Evolutionary conservation across 1,140 invertebrate genomes (phyloP), one percentile per base, ranked within the genome.

Genomic region (Atopsyche davidsoni): DNA sequence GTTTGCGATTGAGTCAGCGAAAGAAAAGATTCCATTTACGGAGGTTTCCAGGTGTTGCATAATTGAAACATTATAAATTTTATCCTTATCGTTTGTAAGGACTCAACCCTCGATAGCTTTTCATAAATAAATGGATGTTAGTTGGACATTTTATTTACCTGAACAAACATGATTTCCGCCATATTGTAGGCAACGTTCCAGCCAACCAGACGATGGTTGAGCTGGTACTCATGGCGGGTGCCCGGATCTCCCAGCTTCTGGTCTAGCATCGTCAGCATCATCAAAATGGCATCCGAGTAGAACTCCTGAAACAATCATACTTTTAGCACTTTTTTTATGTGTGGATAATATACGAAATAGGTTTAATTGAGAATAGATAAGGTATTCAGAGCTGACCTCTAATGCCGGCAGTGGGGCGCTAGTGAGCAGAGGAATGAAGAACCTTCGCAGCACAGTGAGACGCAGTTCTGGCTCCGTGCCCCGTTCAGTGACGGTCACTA

Each of bases 161-260:
- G 53, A 21, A 25, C 16, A 39, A 53, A 58, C 55, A 58, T 58
- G 7, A 40, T 39, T 23, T 50, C 51, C 3, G 49, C 28, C 43
- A 58, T 25, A 14, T 47, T 38, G 22, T n/a, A 58, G 1, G 47
- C 28, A 9, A 31, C 23, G 23, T 18, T 47, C 55, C 55, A 58
- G 7, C 51, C 47, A 9, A 53, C 36, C 11, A 53, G 43, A n/a
- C 46, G 28, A n/a, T 23, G 14, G 19, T 51, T 43, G 3, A 49
- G 19, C 2, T 7, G 17, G 13, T n/a, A 50, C 28, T 53, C 50
- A 4, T 23, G 19, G 23, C 6, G 14, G 17, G 35, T 40, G 23
- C 31, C 19, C 7, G 32, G 23, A 38, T 28, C 42, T 17, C n/a
- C 10, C 19, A 53, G 13, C 3, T 38, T 17, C 39, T 44, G 53